These are phyloP conservation scores for Sebastes schlegelii DNA, from an alignment of 2,113 vertebrate genomes.

Conservation along the genomic window DNA sequence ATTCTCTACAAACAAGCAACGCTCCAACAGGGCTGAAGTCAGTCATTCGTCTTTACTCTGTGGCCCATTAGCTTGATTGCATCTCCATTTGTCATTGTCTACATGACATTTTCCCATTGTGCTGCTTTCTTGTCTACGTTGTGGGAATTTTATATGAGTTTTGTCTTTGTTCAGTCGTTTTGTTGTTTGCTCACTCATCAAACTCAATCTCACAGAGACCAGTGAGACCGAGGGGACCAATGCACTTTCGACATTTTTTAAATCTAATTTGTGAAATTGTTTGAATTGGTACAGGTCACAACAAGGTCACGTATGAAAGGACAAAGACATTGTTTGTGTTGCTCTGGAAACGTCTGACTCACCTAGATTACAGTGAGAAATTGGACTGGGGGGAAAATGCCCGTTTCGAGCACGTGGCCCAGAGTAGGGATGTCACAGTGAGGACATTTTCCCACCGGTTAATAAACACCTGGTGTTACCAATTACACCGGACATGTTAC, in stretches of 20 bases:
- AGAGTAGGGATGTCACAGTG: no score
- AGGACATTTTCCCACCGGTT: no score
- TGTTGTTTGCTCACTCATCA: conserved; percentile 41
- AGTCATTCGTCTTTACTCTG: conserved; percentile 20
- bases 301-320: conserved; percentile 16
- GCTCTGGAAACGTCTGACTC: conserved; percentile 14
- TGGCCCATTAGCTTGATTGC: conserved; percentile 61
- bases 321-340: conserved; percentile 13
- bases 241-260: conserved; percentile 29
- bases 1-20: conserved; percentile 13
- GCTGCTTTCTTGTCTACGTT: conserved; percentile 13
- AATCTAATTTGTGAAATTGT: conserved; percentile 44
- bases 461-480: no score
- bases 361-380: neutral
- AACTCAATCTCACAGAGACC: neutral
- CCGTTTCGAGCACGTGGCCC: no score
- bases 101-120: conserved; percentile 39
- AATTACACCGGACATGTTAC: no score
- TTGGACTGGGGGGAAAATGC: neutral
- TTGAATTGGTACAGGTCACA: conserved; percentile 3
- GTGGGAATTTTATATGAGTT: neutral
- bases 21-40: conserved; percentile 10
- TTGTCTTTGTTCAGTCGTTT: neutral
- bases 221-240: neutral
- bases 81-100: conserved; percentile 59